Conservation (phyloP, 2,113 vertebrate species). For the Hydrochoerus hydrochaeris region DNA sequence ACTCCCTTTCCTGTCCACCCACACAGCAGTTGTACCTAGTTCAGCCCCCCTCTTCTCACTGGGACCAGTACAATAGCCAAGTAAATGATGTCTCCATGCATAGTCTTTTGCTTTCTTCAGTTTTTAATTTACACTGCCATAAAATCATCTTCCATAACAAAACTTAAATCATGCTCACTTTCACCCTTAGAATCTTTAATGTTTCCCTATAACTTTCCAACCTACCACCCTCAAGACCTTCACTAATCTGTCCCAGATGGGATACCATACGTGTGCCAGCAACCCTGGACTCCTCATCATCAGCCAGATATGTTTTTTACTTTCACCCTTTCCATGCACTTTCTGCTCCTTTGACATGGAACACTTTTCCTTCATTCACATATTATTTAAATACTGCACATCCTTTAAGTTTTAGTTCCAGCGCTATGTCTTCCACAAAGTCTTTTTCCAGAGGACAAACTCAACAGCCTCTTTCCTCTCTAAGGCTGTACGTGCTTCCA, state of each 20-base stretch:
- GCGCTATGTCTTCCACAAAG: not conserved
- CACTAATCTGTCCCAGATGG: not conserved
- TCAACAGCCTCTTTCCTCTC: not conserved
- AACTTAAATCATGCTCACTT: not conserved
- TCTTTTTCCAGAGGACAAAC: not conserved
- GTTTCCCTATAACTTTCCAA: conserved; percentile 1
- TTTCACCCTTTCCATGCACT: not conserved
- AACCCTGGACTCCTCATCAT: not conserved
- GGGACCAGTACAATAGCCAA: not conserved
- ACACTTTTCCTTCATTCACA: not conserved
- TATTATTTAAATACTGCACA: not conserved
- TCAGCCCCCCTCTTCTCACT: not conserved
- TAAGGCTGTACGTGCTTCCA: rapidly evolving
- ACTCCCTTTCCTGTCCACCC: not conserved
- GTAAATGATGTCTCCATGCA: not conserved
- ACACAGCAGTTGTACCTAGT: rapidly evolving
- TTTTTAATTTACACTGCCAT: not conserved
- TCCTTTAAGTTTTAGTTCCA: not conserved
- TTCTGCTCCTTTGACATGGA: not conserved
- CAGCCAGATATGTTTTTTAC: not conserved
- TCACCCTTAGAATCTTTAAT: not conserved
- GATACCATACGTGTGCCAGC: too few relatives aligned
- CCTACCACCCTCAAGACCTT: not conserved
- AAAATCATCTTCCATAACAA: not conserved
- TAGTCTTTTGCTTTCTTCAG: not conserved